phyloP scores from a whole-genome alignment of 2,888 invertebrate species.

The Epirrhoe tristata region DNA sequence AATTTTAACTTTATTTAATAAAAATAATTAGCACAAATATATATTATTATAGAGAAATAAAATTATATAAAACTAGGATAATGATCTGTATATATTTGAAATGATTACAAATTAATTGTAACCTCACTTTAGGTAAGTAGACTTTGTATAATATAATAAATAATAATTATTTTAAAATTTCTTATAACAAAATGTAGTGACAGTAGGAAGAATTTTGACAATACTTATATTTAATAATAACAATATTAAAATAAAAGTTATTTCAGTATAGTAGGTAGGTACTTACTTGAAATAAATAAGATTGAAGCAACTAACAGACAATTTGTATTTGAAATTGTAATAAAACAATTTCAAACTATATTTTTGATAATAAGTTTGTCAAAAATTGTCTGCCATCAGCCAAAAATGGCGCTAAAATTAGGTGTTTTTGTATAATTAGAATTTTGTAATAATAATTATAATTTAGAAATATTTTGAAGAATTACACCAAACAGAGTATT shows the following conservation, averaged over 20 bases:
- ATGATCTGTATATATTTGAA: slow-evolving; percentile 32
- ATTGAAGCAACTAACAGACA: background rate
- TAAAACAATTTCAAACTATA: slow-evolving; percentile 14
- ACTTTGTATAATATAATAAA: slow-evolving; percentile 30
- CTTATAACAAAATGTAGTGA: slow-evolving; percentile 10
- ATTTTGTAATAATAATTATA: slow-evolving; percentile 2
- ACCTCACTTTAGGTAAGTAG: slow-evolving; percentile 28
- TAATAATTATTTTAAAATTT: slow-evolving; percentile 26
- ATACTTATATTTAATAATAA: background rate
- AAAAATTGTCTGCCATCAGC: background rate
- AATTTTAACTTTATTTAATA: slow-evolving; percentile 45
- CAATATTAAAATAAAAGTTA: no score
- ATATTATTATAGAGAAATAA: slow-evolving; percentile 46
- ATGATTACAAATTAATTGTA: slow-evolving; percentile 26
- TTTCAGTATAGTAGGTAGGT: no score
- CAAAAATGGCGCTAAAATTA: background rate
- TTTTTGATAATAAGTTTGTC: background rate
- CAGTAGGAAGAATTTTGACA: slow-evolving; percentile 1
- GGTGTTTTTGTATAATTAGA: slow-evolving; percentile 15
- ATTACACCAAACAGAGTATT: slow-evolving; percentile 39
- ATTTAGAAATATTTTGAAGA: slow-evolving; percentile 27
- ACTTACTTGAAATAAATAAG: background rate
- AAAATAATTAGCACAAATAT: slow-evolving; percentile 40
- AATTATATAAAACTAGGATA: slow-evolving; percentile 17
- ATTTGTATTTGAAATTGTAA: background rate